A percentile compares a stretch with the other conserved stretches of the same genome.
phyloP scores from a whole-genome alignment of 2,888 invertebrate genomes.

The Phymatocera aterrima region DNA sequence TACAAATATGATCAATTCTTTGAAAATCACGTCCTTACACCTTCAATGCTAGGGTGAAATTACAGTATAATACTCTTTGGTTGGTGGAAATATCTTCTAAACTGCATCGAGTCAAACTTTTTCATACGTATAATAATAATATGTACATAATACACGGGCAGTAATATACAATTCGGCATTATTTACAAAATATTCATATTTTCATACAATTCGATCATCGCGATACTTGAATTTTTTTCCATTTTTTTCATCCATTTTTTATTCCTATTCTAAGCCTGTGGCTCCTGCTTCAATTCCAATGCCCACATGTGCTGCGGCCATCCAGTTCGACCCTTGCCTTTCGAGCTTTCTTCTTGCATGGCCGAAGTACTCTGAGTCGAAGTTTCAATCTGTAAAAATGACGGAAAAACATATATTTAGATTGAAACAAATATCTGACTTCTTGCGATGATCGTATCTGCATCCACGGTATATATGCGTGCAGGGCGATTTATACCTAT shows the following conservation, averaged over 20 bases:
- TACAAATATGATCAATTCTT: conserved; percentile 23
- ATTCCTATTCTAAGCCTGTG: background rate
- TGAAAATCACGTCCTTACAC: background rate
- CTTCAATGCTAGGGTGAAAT: background rate
- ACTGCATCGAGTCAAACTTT: background rate
- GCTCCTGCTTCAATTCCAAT: conserved; percentile 86
- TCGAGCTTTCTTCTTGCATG: conserved; percentile 66
- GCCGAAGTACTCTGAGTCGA: conserved; percentile 61
- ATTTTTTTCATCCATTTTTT: background rate
- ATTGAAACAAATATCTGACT: background rate
- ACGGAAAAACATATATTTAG: background rate
- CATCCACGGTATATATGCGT: background rate
- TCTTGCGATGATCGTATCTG: background rate
- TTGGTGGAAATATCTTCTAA: conserved; percentile 23
- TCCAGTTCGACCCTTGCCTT: conserved; percentile 92
- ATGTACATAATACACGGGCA: conserved; percentile 10
- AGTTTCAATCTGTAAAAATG: conserved; percentile 66
- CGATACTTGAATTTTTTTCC: background rate
- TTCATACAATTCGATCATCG: background rate
- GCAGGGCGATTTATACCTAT: background rate
- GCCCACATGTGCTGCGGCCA: conserved; percentile 99
- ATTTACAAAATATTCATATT: conserved; percentile 28
- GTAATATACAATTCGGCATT: conserved; percentile 24
- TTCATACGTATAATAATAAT: background rate
- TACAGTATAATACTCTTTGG: conserved; percentile 60